Evolutionary conservation across 2,797 vertebrate genomes (phyloP), one percentile per base, ranked within the genome.

Genomic region (Nothura maculosa): DNA sequence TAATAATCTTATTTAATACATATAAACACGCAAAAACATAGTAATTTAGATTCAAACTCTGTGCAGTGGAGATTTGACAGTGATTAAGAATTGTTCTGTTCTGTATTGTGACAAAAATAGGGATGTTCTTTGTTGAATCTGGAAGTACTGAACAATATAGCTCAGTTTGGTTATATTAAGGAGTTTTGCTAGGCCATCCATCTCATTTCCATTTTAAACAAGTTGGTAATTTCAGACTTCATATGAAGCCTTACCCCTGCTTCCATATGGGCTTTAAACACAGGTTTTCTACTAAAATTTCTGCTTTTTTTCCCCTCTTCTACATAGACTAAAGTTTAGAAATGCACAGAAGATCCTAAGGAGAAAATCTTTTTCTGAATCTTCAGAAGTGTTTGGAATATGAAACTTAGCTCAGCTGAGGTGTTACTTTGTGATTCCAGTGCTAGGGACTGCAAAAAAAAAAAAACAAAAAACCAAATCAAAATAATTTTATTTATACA

Each of bases 211-310:
- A 25, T 55, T 74, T 93, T 2, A 3, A 61, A 75, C 4, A 3
- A 91, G 28, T n/a, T 90, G n/a, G 14, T 86, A 79, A 52, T 91
- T 70, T 84, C 67, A 63, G 42, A 47, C 24, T 86, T 86, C 47
- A 25, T 12, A 22, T 68, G 8, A n/a, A 50, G 27, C 72, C 7
- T 92, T 87, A 84, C n/a, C 36, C 9, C 6, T 81, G 42, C 85
- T 93, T 74, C 38, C 36, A 30, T 47, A 63, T 60, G 77, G 79
- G 79, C 67, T 57, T 85, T 67, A 73, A 80, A 58, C 52, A 66
- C 22, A 32, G 15, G 36, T 74, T 61, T 91, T 67, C 55, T 76
- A 11, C 50, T 58, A 34, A 7, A 75, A 47, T 70, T 67, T 36
- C 30, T 52, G 13, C 4, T 42, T 87, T 80, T 86, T 90, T 67